A percentile compares a stretch with the other conserved stretches of the same genome.
Evolutionary conservation across 2,113 vertebrate genomes (phyloP).

Genomic region (Heloderma charlesbogerti): DNA sequence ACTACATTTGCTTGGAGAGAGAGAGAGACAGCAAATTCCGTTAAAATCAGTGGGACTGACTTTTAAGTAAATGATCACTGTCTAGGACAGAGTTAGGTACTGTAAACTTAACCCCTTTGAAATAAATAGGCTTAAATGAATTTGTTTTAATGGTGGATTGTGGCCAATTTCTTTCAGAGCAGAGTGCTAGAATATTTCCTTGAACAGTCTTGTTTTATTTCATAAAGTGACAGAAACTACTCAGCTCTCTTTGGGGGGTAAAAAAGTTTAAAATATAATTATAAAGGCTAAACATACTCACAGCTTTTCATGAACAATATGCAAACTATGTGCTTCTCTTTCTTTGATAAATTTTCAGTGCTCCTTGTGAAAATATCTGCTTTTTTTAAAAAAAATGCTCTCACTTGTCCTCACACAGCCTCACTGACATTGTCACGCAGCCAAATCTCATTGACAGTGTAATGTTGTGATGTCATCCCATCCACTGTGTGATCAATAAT

Average conservation of each 20-base stretch:
- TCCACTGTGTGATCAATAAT: background rate
- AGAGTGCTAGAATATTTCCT: background rate
- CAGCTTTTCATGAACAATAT: background rate
- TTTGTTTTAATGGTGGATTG: background rate
- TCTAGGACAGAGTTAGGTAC: background rate
- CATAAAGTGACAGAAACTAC: background rate
- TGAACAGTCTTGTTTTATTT: background rate
- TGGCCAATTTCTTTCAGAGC: background rate
- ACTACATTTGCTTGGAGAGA: background rate
- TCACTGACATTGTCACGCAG: background rate
- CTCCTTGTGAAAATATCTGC: background rate
- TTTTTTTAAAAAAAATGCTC: background rate
- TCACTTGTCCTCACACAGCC: background rate
- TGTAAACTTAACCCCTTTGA: background rate
- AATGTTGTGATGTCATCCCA: no score
- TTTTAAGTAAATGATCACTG: background rate
- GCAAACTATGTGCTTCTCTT: background rate
- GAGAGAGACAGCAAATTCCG: background rate
- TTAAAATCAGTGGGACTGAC: background rate
- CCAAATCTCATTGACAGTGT: background rate
- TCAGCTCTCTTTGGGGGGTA: background rate
- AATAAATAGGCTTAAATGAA: background rate
- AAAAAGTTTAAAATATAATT: background rate
- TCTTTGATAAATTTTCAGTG: background rate
- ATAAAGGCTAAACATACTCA: background rate